These are phyloP conservation scores for Achlya flavicornis DNA, from an alignment of 2,888 invertebrate species.

Conservation along the genomic window DNA sequence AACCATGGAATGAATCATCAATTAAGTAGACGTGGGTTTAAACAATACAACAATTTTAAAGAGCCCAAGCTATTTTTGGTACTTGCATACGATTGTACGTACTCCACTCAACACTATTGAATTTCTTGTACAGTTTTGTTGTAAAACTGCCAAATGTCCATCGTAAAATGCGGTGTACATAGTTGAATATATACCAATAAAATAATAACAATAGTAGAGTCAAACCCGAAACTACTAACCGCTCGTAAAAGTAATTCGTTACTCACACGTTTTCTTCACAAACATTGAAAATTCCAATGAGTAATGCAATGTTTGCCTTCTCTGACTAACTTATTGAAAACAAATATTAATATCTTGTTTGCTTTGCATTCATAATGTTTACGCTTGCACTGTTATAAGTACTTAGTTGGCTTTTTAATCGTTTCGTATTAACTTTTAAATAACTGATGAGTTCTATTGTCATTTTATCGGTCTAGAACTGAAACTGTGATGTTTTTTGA, in stretches of 20 bases:
- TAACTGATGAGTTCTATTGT: too few relatives aligned
- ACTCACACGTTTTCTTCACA: background rate
- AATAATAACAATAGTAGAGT: background rate
- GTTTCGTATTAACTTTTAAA: background rate
- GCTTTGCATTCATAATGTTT: constrained; percentile 3
- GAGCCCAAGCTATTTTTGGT: too few relatives aligned
- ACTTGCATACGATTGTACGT: background rate
- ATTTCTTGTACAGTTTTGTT: constrained; percentile 10
- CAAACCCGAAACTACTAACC: background rate
- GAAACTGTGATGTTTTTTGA: too few relatives aligned
- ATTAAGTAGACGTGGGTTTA: too few relatives aligned
- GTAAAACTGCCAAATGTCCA: constrained; percentile 24
- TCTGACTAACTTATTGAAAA: constrained; percentile 6
- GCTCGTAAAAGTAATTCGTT: background rate
- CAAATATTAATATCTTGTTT: constrained; percentile 6
- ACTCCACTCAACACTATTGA: background rate
- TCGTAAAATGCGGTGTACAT: constrained; percentile 18
- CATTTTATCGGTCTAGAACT: too few relatives aligned
- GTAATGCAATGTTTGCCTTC: background rate
- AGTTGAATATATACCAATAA: constrained; percentile 14
- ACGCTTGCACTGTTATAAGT: background rate
- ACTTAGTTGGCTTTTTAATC: background rate
- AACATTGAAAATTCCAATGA: background rate
- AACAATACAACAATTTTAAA: too few relatives aligned
- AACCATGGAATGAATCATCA: too few relatives aligned